Base-by-base conservation (phyloP, 1,140 invertebrate genomes). In the Archegozetes longisetosus region DNA sequence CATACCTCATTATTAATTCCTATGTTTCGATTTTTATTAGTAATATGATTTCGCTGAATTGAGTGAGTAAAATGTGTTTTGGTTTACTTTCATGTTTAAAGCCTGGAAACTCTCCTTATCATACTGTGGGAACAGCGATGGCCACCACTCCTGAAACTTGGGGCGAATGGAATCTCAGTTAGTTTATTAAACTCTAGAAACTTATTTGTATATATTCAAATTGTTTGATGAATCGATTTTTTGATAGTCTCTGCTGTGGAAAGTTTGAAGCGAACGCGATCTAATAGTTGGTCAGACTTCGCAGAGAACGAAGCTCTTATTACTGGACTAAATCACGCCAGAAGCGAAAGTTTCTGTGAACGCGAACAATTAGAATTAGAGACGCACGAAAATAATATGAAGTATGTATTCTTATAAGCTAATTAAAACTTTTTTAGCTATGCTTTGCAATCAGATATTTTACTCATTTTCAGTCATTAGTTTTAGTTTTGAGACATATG, bases 221-320 rank as follows among this genome's bases (percentile, higher is more conserved):
- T 27, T 53, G 17, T 49, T n/a, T 9, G 22, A 20, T 27, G 25
- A n/a, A 62, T 57, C 14, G 22, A 53, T 29, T 52, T 22, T 47
- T 63, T 46, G 24, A 20, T 54, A 53, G 47, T 60, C 9, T 61
- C 61, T 58, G 80, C 76, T 58, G 74, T 75, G 12, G 48, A 60
- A 22, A 51, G 24, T 57, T 68, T 83, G 20, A 84, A 84, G 65
- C 79, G 84, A 55, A 76, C 84, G 57, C 77, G 86, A n/a, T 90
- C 85, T 14, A 89, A 85, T 71, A 90, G 86, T 1, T 89, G 87
- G 79, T 91, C 88, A 0, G 86, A 88, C 65, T 86, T 85, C 0
- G 72, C 84, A 20, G 87, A 91, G 68, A 80, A 83, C 65, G 69
- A 79, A n/a, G 75, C 77, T 61, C 64, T 67, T 23, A 47, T 27